Evolutionary conservation across 2,797 vertebrate genomes (phyloP).

Genomic region (Erethizon dorsatum): DNA sequence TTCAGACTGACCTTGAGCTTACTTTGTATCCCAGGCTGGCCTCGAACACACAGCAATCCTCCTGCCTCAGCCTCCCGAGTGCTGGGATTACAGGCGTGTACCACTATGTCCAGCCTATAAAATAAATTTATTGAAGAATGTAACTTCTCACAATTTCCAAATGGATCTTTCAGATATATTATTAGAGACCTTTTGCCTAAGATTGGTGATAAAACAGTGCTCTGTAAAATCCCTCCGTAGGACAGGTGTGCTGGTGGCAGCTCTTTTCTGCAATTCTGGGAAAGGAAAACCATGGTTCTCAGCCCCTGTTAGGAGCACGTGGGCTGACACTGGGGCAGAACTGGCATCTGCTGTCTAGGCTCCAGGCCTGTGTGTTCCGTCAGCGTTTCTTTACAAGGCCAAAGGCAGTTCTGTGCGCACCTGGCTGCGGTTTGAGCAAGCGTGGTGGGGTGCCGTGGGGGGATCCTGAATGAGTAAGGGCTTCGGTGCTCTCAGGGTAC

Average conservation of each 20-base stretch:
- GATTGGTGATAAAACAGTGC: not conserved
- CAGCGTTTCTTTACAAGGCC: not conserved
- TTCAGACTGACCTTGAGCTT: no score
- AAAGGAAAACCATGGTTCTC: not conserved
- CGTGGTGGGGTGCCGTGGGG: not conserved
- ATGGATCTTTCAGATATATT: not conserved
- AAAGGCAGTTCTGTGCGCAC: not conserved
- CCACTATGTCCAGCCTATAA: not conserved
- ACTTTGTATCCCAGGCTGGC: no score
- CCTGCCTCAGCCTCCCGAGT: no score
- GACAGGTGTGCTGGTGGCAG: not conserved
- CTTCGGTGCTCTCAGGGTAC: not conserved
- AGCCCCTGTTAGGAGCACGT: not conserved
- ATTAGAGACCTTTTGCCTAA: not conserved
- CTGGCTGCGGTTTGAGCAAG: not conserved
- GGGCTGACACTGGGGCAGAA: not conserved
- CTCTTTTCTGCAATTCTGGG: not conserved
- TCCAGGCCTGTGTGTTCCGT: not conserved
- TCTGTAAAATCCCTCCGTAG: not conserved
- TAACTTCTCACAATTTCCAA: constrained; percentile 29
- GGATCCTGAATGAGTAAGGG: not conserved
- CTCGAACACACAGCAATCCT: no score
- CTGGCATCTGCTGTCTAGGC: not conserved
- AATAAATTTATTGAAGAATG: constrained; percentile 60
- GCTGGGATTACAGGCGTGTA: no score